Conservation (phyloP, 2,888 invertebrate genomes). For the Drosophila recens region DNA sequence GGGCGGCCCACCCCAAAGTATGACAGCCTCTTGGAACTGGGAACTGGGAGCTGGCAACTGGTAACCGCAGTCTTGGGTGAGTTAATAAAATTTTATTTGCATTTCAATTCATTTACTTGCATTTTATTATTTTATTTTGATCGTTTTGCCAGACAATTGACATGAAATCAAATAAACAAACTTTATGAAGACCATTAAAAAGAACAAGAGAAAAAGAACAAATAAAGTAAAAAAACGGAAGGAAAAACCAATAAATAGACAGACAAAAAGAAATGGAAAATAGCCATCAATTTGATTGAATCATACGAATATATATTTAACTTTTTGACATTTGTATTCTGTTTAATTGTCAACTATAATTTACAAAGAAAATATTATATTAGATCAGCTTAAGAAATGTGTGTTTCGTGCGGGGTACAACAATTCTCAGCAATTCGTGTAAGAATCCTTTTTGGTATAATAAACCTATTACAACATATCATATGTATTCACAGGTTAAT, state of each 20-base stretch:
- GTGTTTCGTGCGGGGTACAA: too few relatives aligned
- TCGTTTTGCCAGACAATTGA: constrained; percentile 67
- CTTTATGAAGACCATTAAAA: constrained; percentile 65
- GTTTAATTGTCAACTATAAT: neutral
- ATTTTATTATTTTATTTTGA: constrained; percentile 75
- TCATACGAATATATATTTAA: constrained; percentile 10
- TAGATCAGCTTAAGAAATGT: neutral
- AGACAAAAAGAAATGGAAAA: constrained; percentile 14
- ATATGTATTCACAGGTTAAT: neutral
- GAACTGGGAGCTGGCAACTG: constrained; percentile 23
- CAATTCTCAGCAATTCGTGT: neutral
- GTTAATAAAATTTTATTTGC: constrained; percentile 79
- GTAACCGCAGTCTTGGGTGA: constrained; percentile 45
- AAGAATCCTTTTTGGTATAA: neutral
- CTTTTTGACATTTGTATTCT: constrained; percentile 4
- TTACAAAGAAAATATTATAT: neutral
- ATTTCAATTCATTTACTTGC: constrained; percentile 75
- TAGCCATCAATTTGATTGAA: constrained; percentile 14
- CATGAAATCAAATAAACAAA: constrained; percentile 72
- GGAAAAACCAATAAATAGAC: constrained; percentile 5
- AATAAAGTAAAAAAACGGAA: neutral
- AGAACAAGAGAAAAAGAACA: neutral
- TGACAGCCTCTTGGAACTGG: constrained; percentile 14
- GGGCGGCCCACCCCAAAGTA: constrained; percentile 1
- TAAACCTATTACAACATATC: neutral